Conservation (phyloP, 92 coral and sea anemone genomes). For the Anthopleura xanthogrammica region DNA sequence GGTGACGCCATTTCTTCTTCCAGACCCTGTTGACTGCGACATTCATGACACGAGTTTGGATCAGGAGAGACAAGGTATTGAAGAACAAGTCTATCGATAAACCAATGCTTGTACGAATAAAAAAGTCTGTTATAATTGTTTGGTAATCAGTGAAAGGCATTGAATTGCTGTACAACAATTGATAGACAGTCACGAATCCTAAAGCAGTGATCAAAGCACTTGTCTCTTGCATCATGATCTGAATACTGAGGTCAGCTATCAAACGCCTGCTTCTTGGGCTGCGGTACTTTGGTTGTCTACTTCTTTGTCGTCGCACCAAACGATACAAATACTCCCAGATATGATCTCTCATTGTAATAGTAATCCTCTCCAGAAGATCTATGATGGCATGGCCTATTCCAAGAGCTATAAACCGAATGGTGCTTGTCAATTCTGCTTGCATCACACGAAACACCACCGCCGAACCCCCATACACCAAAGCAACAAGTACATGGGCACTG, state of each 20-base stretch:
- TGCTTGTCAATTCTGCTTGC: slow-evolving; percentile 70
- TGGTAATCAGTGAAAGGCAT: slow-evolving; percentile 5
- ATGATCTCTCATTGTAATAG: slow-evolving; percentile 56
- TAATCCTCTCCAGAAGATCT: slow-evolving; percentile 46
- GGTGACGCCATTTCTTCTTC: slow-evolving; percentile 43
- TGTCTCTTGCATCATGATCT: slow-evolving; percentile 53
- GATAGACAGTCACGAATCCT: slow-evolving; percentile 42
- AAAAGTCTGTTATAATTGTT: slow-evolving; percentile 20
- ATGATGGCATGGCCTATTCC: slow-evolving; percentile 49
- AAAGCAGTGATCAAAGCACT: slow-evolving; percentile 54
- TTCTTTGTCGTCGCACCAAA: slow-evolving; percentile 13
- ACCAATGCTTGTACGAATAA: slow-evolving; percentile 48
- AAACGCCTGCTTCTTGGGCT: slow-evolving; percentile 67
- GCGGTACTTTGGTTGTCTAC: slow-evolving; percentile 32
- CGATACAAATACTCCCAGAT: slow-evolving; percentile 51
- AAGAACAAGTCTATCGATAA: slow-evolving; percentile 53
- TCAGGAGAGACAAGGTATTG: slow-evolving; percentile 35
- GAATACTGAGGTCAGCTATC: slow-evolving; percentile 59
- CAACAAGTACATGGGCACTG: slow-evolving; percentile 30
- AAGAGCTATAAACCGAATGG: slow-evolving; percentile 49
- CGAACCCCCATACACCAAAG: slow-evolving; percentile 35
- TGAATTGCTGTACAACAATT: slow-evolving; percentile 41
- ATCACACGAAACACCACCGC: slow-evolving; percentile 59
- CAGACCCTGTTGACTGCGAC: slow-evolving; percentile 45
- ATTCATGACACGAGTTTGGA: slow-evolving; percentile 34